Conservation (phyloP, 1,140 invertebrate genomes). For the Zeugodacus cucurbitae region DNA sequence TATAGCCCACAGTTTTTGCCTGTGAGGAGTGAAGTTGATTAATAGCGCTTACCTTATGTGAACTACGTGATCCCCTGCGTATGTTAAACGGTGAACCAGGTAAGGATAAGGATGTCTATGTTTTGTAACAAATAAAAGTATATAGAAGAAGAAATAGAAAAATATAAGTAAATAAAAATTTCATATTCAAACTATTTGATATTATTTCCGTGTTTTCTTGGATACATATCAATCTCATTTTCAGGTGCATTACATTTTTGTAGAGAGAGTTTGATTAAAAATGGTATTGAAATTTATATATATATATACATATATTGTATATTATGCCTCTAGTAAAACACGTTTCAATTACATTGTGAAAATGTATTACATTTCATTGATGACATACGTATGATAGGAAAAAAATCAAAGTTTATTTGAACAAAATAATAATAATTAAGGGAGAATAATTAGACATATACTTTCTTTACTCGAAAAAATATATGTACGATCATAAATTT, state of each 20-base stretch:
- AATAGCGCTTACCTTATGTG: slow-evolving; percentile 81
- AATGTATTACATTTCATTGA: too few species aligned
- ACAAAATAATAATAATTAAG: too few species aligned
- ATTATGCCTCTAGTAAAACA: too few species aligned
- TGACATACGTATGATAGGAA: too few species aligned
- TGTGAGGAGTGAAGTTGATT: background rate
- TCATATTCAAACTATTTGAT: background rate
- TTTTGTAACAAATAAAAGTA: slow-evolving; percentile 57
- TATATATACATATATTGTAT: background rate
- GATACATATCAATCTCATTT: too few species aligned
- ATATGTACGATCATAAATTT: too few species aligned
- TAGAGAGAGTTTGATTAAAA: background rate
- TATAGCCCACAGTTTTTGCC: too few species aligned
- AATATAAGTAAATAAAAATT: slow-evolving; percentile 51
- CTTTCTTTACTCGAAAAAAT: too few species aligned
- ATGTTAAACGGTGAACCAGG: slow-evolving; percentile 96
- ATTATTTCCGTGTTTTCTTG: slow-evolving; percentile 19
- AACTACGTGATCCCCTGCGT: slow-evolving; percentile 86
- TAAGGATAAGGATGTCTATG: slow-evolving; percentile 93
- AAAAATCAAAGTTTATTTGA: too few species aligned
- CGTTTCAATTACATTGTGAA: too few species aligned
- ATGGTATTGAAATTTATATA: background rate
- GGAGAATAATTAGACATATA: too few species aligned
- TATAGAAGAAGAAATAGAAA: slow-evolving; percentile 64
- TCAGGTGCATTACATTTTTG: background rate